A percentile compares a stretch with the other conserved stretches of the same genome.
phyloP scores from a whole-genome alignment of 2,888 invertebrate genomes.

The Eremobia ochroleuca region DNA sequence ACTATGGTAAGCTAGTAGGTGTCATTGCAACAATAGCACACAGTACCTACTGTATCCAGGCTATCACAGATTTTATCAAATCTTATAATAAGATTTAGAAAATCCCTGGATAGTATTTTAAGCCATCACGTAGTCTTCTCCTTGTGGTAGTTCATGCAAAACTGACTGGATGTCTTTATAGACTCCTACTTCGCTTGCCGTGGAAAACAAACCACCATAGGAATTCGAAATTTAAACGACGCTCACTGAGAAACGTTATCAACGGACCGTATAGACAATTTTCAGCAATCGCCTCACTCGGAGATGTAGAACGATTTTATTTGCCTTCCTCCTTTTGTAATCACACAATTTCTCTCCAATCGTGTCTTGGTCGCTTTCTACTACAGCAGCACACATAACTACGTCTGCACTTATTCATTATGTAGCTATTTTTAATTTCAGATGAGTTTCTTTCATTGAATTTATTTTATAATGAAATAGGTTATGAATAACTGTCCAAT shows the following conservation, averaged over 20 bases:
- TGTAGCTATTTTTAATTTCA: slow-evolving; percentile 47
- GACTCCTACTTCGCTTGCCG: background rate
- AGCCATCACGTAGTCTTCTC: background rate
- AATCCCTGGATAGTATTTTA: background rate
- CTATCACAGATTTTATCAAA: background rate
- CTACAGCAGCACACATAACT: slow-evolving; percentile 37
- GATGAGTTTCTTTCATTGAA: slow-evolving; percentile 57
- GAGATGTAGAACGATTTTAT: slow-evolving; percentile 59
- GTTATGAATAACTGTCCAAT: slow-evolving; percentile 7
- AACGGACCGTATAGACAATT: slow-evolving; percentile 45
- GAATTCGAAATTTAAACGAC: slow-evolving; percentile 40
- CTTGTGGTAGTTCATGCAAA: background rate
- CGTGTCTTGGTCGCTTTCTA: slow-evolving; percentile 59
- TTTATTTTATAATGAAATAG: slow-evolving; percentile 43
- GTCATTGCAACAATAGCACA: background rate
- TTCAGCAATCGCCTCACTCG: slow-evolving; percentile 40
- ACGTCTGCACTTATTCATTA: slow-evolving; percentile 41
- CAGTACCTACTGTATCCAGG: background rate
- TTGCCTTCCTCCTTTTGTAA: slow-evolving; percentile 58
- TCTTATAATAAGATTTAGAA: background rate
- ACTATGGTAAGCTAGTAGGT: too few relatives aligned
- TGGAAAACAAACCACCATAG: slow-evolving; percentile 5
- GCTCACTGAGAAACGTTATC: slow-evolving; percentile 27
- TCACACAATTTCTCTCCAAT: slow-evolving; percentile 64
- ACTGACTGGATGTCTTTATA: background rate